A percentile compares a stretch with the other conserved stretches of the same genome.
phyloP scores from a whole-genome alignment of 2,113 vertebrate species.

The Ophthalmolycus amberensis region DNA sequence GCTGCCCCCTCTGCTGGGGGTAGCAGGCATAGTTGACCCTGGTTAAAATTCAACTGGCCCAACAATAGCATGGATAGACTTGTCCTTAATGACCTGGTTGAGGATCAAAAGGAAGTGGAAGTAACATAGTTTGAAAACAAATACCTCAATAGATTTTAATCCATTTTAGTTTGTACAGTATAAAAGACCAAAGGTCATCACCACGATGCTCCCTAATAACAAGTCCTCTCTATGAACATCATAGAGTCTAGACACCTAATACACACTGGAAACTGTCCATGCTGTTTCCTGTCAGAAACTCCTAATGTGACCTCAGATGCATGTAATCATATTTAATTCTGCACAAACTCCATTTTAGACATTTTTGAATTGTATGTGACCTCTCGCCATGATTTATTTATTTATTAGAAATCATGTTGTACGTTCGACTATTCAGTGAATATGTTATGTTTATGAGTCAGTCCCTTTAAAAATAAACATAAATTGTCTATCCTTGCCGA shows the following conservation, averaged over 20 bases:
- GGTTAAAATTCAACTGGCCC: constrained; percentile 74
- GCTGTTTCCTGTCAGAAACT: neutral
- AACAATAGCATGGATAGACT: constrained; percentile 49
- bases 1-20: constrained; percentile 77
- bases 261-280: neutral
- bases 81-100: constrained; percentile 26
- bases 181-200: constrained; percentile 1
- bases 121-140: constrained; percentile 30
- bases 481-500: neutral
- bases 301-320: neutral
- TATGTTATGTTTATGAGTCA: neutral
- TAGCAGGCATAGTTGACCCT: constrained; percentile 72
- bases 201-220: neutral
- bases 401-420: neutral
- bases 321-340: neutral
- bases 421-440: neutral
- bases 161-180: neutral
- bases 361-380: neutral
- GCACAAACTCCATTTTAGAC: neutral
- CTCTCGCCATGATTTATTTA: neutral
- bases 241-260: neutral
- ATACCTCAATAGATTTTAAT: constrained; percentile 10
- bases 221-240: neutral
- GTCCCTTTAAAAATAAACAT: neutral
- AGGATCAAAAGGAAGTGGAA: constrained; percentile 41